These are phyloP conservation scores for Germaria angustata DNA, from an alignment of 2,888 invertebrate species.

Conservation along the genomic window DNA sequence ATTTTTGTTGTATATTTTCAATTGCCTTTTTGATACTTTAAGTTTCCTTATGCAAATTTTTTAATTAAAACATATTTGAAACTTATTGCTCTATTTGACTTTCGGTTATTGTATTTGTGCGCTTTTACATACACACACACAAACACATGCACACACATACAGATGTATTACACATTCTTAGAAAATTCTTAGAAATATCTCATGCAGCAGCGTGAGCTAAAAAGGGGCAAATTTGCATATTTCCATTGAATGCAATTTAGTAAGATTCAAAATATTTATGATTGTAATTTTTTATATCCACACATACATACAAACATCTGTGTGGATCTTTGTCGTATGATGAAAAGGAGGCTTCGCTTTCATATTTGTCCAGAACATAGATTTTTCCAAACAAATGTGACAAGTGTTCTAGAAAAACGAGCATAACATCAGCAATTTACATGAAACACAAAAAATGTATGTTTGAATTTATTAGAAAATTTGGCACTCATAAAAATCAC, in stretches of 20 bases:
- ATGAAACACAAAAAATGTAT: too few relatives aligned
- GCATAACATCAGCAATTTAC: too few relatives aligned
- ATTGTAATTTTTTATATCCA: too few relatives aligned
- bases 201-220: not conserved
- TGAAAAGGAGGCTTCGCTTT: not conserved
- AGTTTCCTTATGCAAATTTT: constrained; percentile 38
- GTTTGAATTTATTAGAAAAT: too few relatives aligned
- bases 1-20: not conserved
- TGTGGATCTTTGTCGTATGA: not conserved
- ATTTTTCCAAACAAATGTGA: not conserved
- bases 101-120: not conserved
- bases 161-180: constrained; percentile 11
- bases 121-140: too few relatives aligned
- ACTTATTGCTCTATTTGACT: constrained; percentile 35
- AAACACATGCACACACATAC: not conserved
- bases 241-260: constrained; percentile 16
- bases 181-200: constrained; percentile 6
- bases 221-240: constrained; percentile 4
- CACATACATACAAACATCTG: not conserved
- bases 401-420: not conserved
- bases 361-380: not conserved
- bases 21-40: constrained; percentile 14
- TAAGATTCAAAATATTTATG: not conserved
- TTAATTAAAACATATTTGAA: constrained; percentile 61
- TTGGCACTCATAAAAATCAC: too few relatives aligned